Base-by-base conservation (phyloP, 2,888 invertebrate species). In the Autographa gamma region DNA sequence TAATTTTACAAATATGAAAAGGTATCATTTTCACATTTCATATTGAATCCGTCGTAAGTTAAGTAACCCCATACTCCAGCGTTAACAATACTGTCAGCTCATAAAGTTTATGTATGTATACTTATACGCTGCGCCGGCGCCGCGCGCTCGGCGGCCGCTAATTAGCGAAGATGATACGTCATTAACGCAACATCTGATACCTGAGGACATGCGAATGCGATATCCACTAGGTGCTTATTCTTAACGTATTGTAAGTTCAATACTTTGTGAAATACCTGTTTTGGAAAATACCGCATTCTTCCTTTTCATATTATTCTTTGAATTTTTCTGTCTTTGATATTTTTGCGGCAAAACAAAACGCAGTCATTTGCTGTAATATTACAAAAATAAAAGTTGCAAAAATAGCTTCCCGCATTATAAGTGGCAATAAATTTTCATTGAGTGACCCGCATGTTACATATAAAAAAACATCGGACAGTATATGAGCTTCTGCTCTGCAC, bases 91-190 rank as follows among this genome's bases (percentile, higher is more conserved):
- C 38, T 38, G 34, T 34, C 38, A 38, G 11, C 38, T 38, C 48
- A n/a, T n/a, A 7, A 41, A 41, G 41, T 41, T 2, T 6, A 7
- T 0, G n/a, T 5, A n/a, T 5, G 48, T 48, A 16, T 48, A n/a
- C 5, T 38, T 6, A n/a, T 7, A 14, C 9, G 25, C 5, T 13
- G 13, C 32, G 61, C 66, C 66, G 76, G 43, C 41, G 64, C 25
- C 3, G 25, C 2, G 70, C 64, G 75, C 61, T 18, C 16, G 0
- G 25, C 16, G 59, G 38, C 32, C 18, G 34, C 25, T 18, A 64
- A 63, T 56, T 59, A n/a, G 32, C 25, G 76, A 71, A 79, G 80
- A 79, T 62, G 71, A 77, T 66, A 64, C 52, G 34, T 64, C 67
- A 62, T 67, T 62, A 67, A n/a, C 59, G 14, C 38, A 16, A 60